These are phyloP conservation scores for Haemorhous mexicanus DNA, from an alignment of 2,113 vertebrate genomes.

Conservation along the genomic window DNA sequence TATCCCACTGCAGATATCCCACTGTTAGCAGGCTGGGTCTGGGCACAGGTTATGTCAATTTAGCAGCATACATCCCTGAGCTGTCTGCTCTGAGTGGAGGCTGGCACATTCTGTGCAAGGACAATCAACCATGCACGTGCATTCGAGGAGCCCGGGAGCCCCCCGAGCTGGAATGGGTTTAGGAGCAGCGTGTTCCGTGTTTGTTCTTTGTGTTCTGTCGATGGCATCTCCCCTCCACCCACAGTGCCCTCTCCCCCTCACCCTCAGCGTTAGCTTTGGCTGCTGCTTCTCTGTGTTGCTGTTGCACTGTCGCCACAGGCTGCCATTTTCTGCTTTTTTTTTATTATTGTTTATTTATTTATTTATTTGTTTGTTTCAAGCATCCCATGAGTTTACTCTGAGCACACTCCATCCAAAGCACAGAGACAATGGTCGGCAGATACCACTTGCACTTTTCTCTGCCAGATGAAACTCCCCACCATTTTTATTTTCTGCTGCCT, in stretches of 20 bases:
- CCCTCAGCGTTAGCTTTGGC: conserved; percentile 68
- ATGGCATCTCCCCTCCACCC: conserved; percentile 42
- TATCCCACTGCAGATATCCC: background rate
- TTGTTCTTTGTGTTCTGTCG: conserved; percentile 72
- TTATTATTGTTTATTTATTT: conserved; percentile 26
- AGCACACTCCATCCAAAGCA: conserved; percentile 27
- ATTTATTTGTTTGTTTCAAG: conserved; percentile 58
- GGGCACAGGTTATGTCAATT: background rate
- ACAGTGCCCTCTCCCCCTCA: conserved; percentile 24
- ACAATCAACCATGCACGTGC: conserved; percentile 1
- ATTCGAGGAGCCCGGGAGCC: conserved; percentile 31
- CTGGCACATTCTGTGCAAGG: background rate
- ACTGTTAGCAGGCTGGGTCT: background rate
- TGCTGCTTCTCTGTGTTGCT: conserved; percentile 66
- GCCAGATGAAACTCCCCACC: conserved; percentile 66
- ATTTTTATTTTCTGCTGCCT: conserved; percentile 66
- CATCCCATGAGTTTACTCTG: conserved; percentile 45
- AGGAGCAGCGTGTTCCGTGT: conserved; percentile 75
- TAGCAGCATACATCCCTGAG: background rate
- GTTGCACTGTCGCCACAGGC: conserved; percentile 61
- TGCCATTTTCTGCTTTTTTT: conserved; percentile 40
- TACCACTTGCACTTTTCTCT: conserved; percentile 55
- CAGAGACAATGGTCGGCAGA: background rate
- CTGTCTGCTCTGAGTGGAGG: background rate
- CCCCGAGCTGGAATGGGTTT: conserved; percentile 80